Base-by-base conservation (phyloP, 2,888 invertebrate species). In the Drosophila percnosoma region DNA sequence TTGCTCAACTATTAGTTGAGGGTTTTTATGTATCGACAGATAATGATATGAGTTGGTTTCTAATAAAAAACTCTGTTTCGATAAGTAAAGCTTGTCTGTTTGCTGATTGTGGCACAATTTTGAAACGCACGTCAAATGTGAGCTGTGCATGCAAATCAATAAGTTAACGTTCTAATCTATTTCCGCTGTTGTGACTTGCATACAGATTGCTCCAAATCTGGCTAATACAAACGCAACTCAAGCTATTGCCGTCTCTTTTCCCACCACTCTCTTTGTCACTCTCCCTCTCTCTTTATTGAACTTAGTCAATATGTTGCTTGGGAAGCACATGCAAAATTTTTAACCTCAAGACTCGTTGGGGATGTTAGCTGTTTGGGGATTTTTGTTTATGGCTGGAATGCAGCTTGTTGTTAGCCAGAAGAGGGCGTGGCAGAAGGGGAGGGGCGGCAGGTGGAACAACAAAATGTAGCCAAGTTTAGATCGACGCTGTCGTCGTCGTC, bases 91-190 rank as follows among this genome's bases (percentile, higher is more conserved):
- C 40, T 29, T n/a, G n/a, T 51, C 49, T 36, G 38, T 59, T 52
- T 45, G 21, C 21, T 24, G 45, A 24, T 45, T 45, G 66, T 55
- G 21, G 27, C 13, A 51, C 48, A 51, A 49, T 68, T 73, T 68
- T 68, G 29, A 24, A 38, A 8, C 18, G 36, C 27, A 45, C 51
- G 60, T 52, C 72, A 54, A 72, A 67, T 62, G 58, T 63, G 53
- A 78, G 60, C 38, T 42, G 45, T 49, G 71, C 76, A 80, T 75
- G 73, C 73, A 73, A 78, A 78, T 78, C 78, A 78, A 78, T 78
- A 78, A 80, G 76, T 73, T 76, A 75, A 80, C 80, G 76, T 76
- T 78, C 80, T 68, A 78, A 78, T 73, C 72, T 73, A 76, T 78
- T 80, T 78, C 80, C 78, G 80, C 51, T 68, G 58, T 59, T 62